Conservation (phyloP, 2,113 vertebrate species). For the Agapornis roseicollis region DNA sequence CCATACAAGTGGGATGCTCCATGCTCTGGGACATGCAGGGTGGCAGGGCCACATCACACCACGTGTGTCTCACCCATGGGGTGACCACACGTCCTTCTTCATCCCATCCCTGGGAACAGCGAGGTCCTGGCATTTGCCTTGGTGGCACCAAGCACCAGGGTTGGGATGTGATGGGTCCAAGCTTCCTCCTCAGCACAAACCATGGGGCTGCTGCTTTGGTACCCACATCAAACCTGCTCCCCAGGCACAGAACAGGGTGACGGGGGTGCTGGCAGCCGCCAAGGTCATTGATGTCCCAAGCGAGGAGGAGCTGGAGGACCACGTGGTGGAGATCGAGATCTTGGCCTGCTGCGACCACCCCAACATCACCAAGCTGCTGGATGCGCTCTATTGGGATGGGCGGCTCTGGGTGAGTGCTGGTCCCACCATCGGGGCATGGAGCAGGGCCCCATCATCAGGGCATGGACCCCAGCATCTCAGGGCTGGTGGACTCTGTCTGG, state of each 20-base stretch:
- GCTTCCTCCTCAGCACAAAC: rapidly evolving
- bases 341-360: slow-evolving; percentile 66
- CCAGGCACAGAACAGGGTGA: slow-evolving; percentile 45
- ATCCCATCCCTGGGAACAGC: background rate
- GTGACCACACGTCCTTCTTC: rapidly evolving
- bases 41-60: background rate
- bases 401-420: slow-evolving; percentile 70
- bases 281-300: slow-evolving; percentile 62
- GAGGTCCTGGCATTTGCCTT: background rate
- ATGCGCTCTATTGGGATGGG: slow-evolving; percentile 63
- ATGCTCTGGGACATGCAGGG: background rate
- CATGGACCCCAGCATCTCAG: rapidly evolving
- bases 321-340: slow-evolving; percentile 69
- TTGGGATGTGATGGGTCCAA: rapidly evolving
- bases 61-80: background rate
- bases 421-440: background rate
- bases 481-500: background rate
- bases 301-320: slow-evolving; percentile 74
- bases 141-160: rapidly evolving
- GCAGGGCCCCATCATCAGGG: too few species aligned
- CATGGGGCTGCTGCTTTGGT: background rate
- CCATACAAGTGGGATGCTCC: background rate
- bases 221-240: rapidly evolving
- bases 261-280: slow-evolving; percentile 42
- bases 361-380: slow-evolving; percentile 67